A percentile compares a stretch with the other conserved stretches of the same genome.
phyloP scores from a whole-genome alignment of 2,797 vertebrate species.

The Champsocephalus gunnari region DNA sequence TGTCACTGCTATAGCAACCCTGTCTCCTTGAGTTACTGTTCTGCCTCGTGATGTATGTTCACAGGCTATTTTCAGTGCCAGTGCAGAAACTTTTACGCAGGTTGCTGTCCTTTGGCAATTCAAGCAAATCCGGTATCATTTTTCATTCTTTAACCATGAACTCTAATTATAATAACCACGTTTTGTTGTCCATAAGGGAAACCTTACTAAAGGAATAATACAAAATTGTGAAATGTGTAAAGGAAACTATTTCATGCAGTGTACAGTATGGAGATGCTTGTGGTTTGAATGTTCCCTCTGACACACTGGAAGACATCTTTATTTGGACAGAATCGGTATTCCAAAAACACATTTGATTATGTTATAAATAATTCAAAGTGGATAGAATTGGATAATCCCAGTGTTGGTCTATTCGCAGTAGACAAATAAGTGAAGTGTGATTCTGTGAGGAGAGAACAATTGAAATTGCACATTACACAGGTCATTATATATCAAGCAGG shows the following conservation, averaged over 20 bases:
- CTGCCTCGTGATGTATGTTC: slow-evolving; percentile 21
- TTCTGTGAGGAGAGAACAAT: neutral
- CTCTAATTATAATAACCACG: neutral
- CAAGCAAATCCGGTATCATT: neutral
- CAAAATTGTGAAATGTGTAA: neutral
- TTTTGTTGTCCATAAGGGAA: neutral
- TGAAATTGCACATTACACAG: neutral
- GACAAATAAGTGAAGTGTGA: neutral
- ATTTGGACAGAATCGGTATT: neutral
- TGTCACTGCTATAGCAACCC: neutral
- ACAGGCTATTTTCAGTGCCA: neutral
- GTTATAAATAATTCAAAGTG: slow-evolving; percentile 1
- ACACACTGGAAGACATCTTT: neutral
- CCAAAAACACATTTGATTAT: neutral
- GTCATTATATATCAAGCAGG: neutral
- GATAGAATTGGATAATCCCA: neutral
- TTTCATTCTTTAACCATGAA: slow-evolving; percentile 4
- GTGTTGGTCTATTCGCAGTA: neutral
- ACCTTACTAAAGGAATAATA: neutral
- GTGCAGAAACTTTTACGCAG: neutral
- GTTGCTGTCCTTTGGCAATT: slow-evolving; percentile 18
- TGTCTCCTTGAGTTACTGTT: slow-evolving; percentile 10
- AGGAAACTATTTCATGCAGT: neutral
- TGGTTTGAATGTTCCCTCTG: neutral
- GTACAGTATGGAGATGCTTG: neutral